Conservation (phyloP, 2,113 vertebrate genomes). For the Clupea harengus region DNA sequence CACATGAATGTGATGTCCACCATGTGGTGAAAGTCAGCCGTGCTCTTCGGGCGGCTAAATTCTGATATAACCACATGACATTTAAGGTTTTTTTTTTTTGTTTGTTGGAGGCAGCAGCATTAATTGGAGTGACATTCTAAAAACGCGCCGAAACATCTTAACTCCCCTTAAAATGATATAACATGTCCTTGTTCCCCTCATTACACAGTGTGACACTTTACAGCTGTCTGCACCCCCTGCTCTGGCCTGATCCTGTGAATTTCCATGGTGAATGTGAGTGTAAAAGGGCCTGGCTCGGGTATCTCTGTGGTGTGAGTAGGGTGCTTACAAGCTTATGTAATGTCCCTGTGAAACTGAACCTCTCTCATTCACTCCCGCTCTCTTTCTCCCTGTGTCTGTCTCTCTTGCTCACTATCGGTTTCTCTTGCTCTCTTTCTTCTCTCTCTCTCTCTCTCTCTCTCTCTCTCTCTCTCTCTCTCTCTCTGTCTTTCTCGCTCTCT, state of each 20-base stretch:
- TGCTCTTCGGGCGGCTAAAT: neutral
- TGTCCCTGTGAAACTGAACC: neutral
- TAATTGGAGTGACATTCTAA: slow-evolving; percentile 2
- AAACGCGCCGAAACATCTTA: neutral
- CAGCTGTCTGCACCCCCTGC: neutral
- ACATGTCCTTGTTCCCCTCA: neutral
- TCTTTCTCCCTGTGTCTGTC: neutral
- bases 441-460: slow-evolving; percentile 37
- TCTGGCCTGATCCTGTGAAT: neutral
- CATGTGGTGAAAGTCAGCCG: neutral
- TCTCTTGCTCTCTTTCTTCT: neutral
- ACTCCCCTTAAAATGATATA: neutral
- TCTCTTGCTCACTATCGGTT: neutral
- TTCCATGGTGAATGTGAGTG: neutral
- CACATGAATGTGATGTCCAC: neutral
- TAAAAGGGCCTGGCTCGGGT: neutral
- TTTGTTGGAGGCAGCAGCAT: neutral
- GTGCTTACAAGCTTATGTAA: neutral
- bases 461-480: slow-evolving; percentile 38
- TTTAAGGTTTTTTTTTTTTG: neutral
- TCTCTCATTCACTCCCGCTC: neutral
- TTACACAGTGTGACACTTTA: neutral
- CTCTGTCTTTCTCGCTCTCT: slow-evolving; percentile 38
- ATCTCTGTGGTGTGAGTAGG: neutral
- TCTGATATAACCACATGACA: neutral